A percentile compares a stretch with the other conserved stretches of the same genome.
These are phyloP conservation scores for Gymnoscopelus braueri DNA, from an alignment of 2,797 vertebrate species.

Conservation along the genomic window DNA sequence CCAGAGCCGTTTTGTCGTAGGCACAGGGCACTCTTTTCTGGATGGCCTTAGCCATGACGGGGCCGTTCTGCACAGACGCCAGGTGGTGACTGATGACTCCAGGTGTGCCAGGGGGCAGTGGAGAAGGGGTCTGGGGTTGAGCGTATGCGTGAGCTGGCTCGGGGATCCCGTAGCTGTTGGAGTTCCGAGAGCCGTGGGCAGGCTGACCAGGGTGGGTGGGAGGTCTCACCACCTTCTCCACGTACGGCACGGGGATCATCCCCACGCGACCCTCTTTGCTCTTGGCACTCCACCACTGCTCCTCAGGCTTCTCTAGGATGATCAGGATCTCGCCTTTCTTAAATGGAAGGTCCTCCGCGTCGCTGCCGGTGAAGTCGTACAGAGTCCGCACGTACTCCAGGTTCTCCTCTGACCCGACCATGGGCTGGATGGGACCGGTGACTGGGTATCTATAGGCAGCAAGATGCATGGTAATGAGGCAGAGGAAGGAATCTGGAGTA, in stretches of 20 bases:
- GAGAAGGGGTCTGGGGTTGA: constrained; percentile 93
- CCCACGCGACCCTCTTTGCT: constrained; percentile 95
- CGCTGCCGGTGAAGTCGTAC: constrained; percentile 96
- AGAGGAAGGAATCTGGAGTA: not conserved
- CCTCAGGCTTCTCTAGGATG: constrained; percentile 97
- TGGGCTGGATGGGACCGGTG: constrained; percentile 81
- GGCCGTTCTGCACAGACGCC: constrained; percentile 95
- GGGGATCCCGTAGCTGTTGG: constrained; percentile 97
- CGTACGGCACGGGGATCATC: constrained; percentile 98
- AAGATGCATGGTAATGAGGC: not conserved
- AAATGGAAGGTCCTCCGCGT: constrained; percentile 97
- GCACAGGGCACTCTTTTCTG: constrained; percentile 98
- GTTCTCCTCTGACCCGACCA: constrained; percentile 86
- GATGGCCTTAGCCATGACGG: constrained; percentile 95
- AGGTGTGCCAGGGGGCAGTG: constrained; percentile 86
- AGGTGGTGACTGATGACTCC: constrained; percentile 89
- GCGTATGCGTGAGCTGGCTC: constrained; percentile 97
- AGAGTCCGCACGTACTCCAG: constrained; percentile 96
- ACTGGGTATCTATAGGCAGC: constrained; percentile 84
- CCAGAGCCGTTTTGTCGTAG: constrained; percentile 97
- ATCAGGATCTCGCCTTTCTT: constrained; percentile 95
- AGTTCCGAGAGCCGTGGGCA: constrained; percentile 90
- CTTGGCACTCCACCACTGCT: constrained; percentile 99
- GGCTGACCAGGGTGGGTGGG: constrained; percentile 75
- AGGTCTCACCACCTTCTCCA: constrained; percentile 94